phyloP scores from a whole-genome alignment of 2,797 vertebrate species.

The Coreius guichenoti region DNA sequence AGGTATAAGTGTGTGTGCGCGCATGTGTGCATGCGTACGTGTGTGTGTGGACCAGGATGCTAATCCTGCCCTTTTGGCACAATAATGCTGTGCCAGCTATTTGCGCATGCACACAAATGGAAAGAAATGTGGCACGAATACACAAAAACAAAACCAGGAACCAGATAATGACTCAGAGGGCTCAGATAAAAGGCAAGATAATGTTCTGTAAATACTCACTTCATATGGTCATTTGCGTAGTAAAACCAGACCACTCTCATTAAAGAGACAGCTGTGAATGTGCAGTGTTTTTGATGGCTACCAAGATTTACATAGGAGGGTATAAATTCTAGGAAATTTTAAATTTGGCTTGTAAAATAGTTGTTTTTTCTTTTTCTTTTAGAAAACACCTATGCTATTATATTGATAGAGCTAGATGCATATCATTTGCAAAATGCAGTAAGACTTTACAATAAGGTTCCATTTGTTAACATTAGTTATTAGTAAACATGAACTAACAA shows the following conservation, averaged over 20 bases:
- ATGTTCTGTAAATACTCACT: constrained; percentile 32
- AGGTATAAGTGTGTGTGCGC: too few species aligned
- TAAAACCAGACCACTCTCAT: constrained; percentile 25
- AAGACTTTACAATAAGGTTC: not conserved
- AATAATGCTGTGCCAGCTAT: constrained; percentile 7
- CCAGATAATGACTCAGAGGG: constrained; percentile 8
- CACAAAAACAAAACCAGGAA: constrained; percentile 51
- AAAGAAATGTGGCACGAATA: constrained; percentile 31
- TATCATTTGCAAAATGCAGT: not conserved
- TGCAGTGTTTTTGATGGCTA: constrained; percentile 19
- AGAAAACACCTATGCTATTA: not conserved
- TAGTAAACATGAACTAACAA: not conserved
- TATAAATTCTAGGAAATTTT: not conserved
- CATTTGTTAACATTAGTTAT: not conserved
- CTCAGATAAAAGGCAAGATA: constrained; percentile 52
- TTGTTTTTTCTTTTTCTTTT: not conserved
- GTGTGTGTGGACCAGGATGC: not conserved
- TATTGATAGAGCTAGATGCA: not conserved
- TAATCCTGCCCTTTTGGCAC: constrained; percentile 34
- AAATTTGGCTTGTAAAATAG: not conserved
- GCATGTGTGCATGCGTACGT: too few species aligned
- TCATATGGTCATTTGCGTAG: constrained; percentile 25
- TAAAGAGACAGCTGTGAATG: constrained; percentile 12
- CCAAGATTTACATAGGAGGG: not conserved
- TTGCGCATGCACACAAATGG: constrained; percentile 47